These are phyloP conservation scores for Drosophila fuyamai DNA, from an alignment of 1,140 invertebrate species.

Conservation along the genomic window DNA sequence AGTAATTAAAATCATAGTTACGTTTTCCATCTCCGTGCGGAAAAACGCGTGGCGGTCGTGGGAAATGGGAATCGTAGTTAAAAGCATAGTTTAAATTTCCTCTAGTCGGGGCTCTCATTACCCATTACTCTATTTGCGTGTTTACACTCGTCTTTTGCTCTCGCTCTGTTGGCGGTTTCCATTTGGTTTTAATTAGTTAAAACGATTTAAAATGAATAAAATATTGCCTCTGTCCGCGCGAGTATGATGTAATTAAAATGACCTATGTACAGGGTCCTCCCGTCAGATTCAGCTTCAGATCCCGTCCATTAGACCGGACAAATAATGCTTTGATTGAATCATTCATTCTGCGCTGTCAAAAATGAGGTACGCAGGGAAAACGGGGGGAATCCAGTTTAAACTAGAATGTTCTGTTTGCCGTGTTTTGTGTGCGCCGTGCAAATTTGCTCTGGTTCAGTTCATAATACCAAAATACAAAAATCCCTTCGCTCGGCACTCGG, in stretches of 20 bases:
- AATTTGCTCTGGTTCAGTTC: conserved; percentile 47
- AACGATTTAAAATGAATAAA: conserved; percentile 69
- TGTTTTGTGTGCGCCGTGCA: conserved; percentile 27
- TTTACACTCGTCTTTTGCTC: conserved; percentile 53
- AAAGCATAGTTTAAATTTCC: conserved; percentile 69
- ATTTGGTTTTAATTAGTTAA: conserved; percentile 77
- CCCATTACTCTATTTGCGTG: conserved; percentile 35
- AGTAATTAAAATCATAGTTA: conserved; percentile 81
- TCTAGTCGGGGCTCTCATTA: conserved; percentile 18
- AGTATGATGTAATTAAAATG: conserved; percentile 56
- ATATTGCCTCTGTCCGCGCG: conserved; percentile 40
- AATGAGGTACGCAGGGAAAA: conserved; percentile 43
- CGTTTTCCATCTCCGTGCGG: conserved; percentile 43
- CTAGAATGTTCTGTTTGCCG: conserved; percentile 33
- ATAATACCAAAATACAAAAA: conserved; percentile 76
- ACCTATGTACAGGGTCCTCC: conserved; percentile 40
- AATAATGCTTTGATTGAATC: conserved; percentile 48
- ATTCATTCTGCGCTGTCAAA: conserved; percentile 50
- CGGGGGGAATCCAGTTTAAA: conserved; percentile 6
- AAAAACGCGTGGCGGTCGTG: conserved; percentile 25
- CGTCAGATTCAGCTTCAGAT: conserved; percentile 2
- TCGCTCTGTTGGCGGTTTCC: conserved; percentile 59
- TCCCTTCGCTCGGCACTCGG: conserved; percentile 39
- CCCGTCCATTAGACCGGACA: conserved; percentile 33
- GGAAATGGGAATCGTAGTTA: conserved; percentile 37